Evolutionary conservation across 2,113 vertebrate genomes (phyloP).

Genomic region (Gallinago jamesoni): DNA sequence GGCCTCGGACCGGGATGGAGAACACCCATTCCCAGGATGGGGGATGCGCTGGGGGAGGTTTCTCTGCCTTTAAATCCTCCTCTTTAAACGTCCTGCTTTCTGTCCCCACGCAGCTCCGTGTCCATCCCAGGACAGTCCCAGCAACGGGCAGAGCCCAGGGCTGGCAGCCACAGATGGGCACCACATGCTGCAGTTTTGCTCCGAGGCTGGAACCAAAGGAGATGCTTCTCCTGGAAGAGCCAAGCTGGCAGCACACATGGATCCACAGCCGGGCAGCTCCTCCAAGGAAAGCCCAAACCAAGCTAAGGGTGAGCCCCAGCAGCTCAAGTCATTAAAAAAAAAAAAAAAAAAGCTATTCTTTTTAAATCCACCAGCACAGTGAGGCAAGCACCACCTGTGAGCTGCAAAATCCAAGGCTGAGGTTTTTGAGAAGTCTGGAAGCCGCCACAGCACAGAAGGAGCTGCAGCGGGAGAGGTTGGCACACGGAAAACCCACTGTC

Average conservation of each 20-base stretch:
- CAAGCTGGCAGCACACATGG: fast-evolving
- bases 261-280: neutral
- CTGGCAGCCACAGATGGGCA: neutral
- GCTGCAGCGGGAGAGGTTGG: fast-evolving
- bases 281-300: neutral
- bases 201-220: neutral
- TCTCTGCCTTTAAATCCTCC: neutral
- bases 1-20: fast-evolving
- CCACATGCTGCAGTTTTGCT: fast-evolving
- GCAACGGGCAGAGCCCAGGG: neutral
- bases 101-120: neutral
- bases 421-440: neutral
- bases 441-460: neutral
- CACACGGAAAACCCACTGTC: neutral
- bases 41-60: neutral
- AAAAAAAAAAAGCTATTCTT: neutral
- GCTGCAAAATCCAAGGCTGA: neutral
- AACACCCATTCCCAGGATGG: neutral
- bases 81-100: neutral
- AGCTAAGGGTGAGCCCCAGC: neutral
- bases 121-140: neutral
- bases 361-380: fast-evolving
- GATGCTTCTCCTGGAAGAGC: neutral
- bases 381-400: neutral
- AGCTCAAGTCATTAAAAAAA: neutral